phyloP scores from a whole-genome alignment of 2,113 vertebrate species.

The Acrocephalus arundinaceus region DNA sequence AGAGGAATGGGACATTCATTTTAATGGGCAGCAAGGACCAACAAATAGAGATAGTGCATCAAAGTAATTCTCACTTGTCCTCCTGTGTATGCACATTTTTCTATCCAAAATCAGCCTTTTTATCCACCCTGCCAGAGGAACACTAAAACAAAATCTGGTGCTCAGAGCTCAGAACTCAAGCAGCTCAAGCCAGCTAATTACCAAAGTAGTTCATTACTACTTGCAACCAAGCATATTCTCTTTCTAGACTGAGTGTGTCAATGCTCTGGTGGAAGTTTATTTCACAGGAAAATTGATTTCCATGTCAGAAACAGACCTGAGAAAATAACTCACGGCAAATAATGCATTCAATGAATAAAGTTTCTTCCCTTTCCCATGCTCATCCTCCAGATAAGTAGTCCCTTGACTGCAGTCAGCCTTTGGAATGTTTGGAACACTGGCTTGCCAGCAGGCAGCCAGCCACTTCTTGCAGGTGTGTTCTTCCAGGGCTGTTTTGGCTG shows the following conservation, averaged over 20 bases:
- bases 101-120: neutral
- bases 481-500: neutral
- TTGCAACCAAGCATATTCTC: neutral
- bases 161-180: neutral
- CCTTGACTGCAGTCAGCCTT: neutral
- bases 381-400: neutral
- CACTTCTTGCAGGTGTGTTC: neutral
- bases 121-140: neutral
- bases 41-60: neutral
- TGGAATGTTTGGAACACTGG: neutral
- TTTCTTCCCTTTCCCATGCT: neutral
- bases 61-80: neutral
- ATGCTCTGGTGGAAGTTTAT: neutral
- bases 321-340: neutral
- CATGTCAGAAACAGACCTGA: neutral
- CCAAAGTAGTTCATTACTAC: neutral
- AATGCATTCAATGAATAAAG: neutral
- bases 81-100: neutral
- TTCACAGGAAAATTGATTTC: neutral
- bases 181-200: neutral
- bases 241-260: neutral
- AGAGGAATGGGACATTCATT: neutral
- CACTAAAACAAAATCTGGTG: neutral
- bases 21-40: neutral
- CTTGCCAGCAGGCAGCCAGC: neutral